A percentile compares a stretch with the other conserved stretches of the same genome.
These are phyloP conservation scores for Chrysomallon squamiferum DNA, from an alignment of 1,140 invertebrate genomes.

Conservation along the genomic window DNA sequence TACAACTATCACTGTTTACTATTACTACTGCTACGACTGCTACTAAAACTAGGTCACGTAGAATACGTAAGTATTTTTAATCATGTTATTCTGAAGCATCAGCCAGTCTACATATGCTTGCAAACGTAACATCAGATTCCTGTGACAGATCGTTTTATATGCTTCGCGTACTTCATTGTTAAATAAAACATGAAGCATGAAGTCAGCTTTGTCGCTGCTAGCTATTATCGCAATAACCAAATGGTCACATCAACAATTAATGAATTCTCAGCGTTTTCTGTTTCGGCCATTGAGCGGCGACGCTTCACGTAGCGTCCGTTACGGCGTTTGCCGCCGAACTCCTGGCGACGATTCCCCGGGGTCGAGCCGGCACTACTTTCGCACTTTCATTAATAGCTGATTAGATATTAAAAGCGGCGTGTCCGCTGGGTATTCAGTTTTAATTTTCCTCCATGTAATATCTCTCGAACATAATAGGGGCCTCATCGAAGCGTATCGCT, in stretches of 20 bases:
- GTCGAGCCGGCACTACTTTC: neutral
- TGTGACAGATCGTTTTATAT: no score
- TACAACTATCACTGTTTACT: neutral
- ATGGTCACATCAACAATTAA: neutral
- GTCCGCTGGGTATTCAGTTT: conserved; percentile 4
- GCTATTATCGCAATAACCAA: neutral
- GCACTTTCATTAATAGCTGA: conserved; percentile 8
- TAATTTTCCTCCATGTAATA: conserved; percentile 9
- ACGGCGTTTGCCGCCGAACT: neutral
- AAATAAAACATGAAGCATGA: no score
- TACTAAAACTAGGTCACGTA: no score
- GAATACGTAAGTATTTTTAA: no score
- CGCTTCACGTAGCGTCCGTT: neutral
- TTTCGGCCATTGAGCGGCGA: neutral
- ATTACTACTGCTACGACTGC: no score
- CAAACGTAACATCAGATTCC: no score
- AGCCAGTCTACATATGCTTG: no score
- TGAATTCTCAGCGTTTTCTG: neutral
- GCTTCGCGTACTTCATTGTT: no score
- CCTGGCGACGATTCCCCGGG: neutral
- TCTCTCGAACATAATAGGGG: neutral
- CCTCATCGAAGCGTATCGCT: neutral
- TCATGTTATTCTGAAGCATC: no score
- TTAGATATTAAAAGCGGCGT: conserved; percentile 2
- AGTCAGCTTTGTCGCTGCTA: no score